These are phyloP conservation scores for Zosterops japonicus DNA, from an alignment of 2,113 vertebrate species.

Conservation along the genomic window DNA sequence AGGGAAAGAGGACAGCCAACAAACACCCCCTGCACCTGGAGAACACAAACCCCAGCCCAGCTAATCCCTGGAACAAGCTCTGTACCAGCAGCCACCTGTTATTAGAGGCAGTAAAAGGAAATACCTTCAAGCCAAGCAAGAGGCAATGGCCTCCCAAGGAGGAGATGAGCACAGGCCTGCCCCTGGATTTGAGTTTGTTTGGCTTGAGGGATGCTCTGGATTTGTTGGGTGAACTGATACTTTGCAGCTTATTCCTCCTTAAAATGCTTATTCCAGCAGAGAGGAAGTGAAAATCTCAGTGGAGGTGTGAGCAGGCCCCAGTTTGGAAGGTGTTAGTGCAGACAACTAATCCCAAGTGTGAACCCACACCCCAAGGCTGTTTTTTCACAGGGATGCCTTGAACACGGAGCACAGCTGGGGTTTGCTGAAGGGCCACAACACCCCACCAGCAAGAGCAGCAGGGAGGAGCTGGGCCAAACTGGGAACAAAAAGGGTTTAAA, in stretches of 20 bases:
- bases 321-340: background rate
- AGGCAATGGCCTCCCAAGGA: background rate
- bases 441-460: background rate
- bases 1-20: background rate
- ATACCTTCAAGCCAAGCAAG: background rate
- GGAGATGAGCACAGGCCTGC: background rate
- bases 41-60: background rate
- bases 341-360: background rate
- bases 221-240: background rate
- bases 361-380: background rate
- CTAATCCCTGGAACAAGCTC: background rate
- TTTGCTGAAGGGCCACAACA: background rate
- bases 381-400: background rate
- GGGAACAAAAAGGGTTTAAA: background rate
- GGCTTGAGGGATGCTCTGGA: background rate
- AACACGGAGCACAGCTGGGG: background rate
- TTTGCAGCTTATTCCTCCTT: background rate
- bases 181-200: background rate
- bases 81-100: background rate
- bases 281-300: background rate
- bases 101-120: background rate
- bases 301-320: background rate
- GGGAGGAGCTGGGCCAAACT: background rate
- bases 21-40: background rate
- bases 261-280: slow-evolving; percentile 1